Percentiles rank a stretch among this genome's conserved stretches.
phyloP scores from a whole-genome alignment of 2,888 invertebrate genomes.

The Eristalinus aeneus region DNA sequence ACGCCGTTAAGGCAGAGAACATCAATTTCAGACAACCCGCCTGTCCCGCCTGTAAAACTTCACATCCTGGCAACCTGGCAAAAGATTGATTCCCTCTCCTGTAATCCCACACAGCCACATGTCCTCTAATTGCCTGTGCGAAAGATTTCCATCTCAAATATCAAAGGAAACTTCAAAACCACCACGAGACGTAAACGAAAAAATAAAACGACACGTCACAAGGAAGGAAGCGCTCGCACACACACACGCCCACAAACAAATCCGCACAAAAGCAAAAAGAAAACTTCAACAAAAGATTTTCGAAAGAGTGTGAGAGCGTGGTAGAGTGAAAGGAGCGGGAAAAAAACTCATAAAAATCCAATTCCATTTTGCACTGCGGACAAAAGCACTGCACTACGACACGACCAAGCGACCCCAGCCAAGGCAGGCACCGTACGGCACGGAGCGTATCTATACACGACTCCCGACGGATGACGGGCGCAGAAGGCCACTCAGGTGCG shows the following conservation, averaged over 20 bases:
- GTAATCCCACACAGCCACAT: slow-evolving; percentile 19
- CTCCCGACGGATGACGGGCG: slow-evolving; percentile 28
- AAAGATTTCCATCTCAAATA: slow-evolving; percentile 56
- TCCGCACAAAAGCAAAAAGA: not conserved
- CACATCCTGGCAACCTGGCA: not conserved
- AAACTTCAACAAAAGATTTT: slow-evolving; percentile 49
- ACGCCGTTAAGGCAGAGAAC: not conserved
- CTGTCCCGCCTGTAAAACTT: not conserved
- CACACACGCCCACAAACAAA: not conserved
- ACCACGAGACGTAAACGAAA: slow-evolving; percentile 41
- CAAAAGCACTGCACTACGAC: slow-evolving; percentile 64
- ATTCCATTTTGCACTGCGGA: slow-evolving; percentile 64
- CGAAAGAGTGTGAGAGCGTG: not conserved
- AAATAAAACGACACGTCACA: slow-evolving; percentile 15
- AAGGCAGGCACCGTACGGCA: slow-evolving; percentile 1
- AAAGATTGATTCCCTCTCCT: slow-evolving; percentile 31
- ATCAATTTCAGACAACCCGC: not conserved
- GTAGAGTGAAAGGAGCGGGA: not conserved
- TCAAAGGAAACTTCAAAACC: slow-evolving; percentile 52
- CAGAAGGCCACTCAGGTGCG: slow-evolving; percentile 69
- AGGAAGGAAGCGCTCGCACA: not conserved
- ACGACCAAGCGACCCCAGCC: slow-evolving; percentile 47
- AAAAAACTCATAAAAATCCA: slow-evolving; percentile 63
- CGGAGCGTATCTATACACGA: slow-evolving; percentile 1
- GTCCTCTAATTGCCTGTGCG: slow-evolving; percentile 54